phyloP scores from a whole-genome alignment of 2,113 vertebrate species.

The Neofelis nebulosa region DNA sequence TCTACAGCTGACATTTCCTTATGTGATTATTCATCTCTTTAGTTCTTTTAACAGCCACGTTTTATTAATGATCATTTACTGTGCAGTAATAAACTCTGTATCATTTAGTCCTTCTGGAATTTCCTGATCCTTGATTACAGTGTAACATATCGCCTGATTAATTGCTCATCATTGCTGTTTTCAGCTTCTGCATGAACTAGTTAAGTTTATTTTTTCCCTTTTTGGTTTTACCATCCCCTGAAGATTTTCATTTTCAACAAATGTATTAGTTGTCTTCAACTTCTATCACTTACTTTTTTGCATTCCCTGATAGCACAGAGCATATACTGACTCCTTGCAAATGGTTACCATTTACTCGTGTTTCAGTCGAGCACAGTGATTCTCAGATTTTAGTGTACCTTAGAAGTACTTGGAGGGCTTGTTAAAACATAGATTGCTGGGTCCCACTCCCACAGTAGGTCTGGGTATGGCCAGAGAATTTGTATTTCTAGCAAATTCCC shows the following conservation, averaged over 20 bases:
- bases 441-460: neutral
- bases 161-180: slow-evolving; percentile 53
- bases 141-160: slow-evolving; percentile 61
- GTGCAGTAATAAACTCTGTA: slow-evolving; percentile 54
- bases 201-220: slow-evolving; percentile 46
- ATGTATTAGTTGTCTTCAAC: neutral
- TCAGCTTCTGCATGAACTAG: slow-evolving; percentile 36
- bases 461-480: neutral
- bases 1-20: slow-evolving; percentile 62
- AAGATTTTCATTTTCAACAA: slow-evolving; percentile 45
- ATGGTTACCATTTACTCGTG: neutral
- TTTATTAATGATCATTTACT: slow-evolving; percentile 64
- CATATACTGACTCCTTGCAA: neutral
- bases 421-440: neutral
- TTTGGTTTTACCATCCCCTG: slow-evolving; percentile 31
- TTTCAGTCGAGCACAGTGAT: neutral
- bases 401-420: neutral
- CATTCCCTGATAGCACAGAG: neutral
- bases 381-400: neutral
- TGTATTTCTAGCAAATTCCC: neutral
- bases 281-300: neutral
- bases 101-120: slow-evolving; percentile 73
- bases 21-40: slow-evolving; percentile 1
- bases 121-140: slow-evolving; percentile 65
- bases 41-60: slow-evolving; percentile 31